A percentile compares a stretch with the other conserved stretches of the same genome.
Conservation (phyloP, 2,113 vertebrate genomes). For the Scophthalmus maximus region DNA sequence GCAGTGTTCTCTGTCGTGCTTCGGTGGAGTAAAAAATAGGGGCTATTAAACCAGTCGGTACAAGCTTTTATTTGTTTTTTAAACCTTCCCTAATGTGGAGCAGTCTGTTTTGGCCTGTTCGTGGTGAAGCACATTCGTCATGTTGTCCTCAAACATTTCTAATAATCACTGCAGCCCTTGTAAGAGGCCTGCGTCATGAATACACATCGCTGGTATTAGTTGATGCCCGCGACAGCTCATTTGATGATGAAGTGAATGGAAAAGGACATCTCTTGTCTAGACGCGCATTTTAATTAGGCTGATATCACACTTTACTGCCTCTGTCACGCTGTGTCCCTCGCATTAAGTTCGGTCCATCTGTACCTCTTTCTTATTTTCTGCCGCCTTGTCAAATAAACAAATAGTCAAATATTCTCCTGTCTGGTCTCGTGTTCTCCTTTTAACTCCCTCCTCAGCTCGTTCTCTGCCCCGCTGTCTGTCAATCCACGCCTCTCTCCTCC, state of each 20-base stretch:
- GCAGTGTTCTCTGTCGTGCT: slow-evolving; percentile 31
- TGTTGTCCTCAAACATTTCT: slow-evolving; percentile 26
- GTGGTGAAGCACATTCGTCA: slow-evolving; percentile 15
- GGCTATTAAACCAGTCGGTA: slow-evolving; percentile 6
- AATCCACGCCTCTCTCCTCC: not conserved
- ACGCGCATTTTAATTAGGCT: slow-evolving; percentile 16
- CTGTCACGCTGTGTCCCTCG: not conserved
- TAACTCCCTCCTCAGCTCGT: slow-evolving; percentile 34
- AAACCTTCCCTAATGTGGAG: slow-evolving; percentile 17
- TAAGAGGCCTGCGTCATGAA: slow-evolving; percentile 13
- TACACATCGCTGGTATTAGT: slow-evolving; percentile 29
- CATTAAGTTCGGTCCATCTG: not conserved
- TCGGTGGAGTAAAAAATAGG: slow-evolving; percentile 19
- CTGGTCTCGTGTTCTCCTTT: not conserved
- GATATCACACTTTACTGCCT: slow-evolving; percentile 33
- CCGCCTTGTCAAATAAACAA: not conserved
- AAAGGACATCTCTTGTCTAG: slow-evolving; percentile 16
- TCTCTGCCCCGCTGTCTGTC: slow-evolving; percentile 26
- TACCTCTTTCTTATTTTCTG: not conserved
- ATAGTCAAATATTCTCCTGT: not conserved
- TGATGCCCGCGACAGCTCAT: slow-evolving; percentile 26
- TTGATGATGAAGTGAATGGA: slow-evolving; percentile 11
- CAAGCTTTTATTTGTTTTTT: slow-evolving; percentile 43
- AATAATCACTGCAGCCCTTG: slow-evolving; percentile 4
- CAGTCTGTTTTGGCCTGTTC: not conserved